These are phyloP conservation scores for Meghimatium bilineatum DNA, from an alignment of 2,888 invertebrate genomes.

Conservation along the genomic window DNA sequence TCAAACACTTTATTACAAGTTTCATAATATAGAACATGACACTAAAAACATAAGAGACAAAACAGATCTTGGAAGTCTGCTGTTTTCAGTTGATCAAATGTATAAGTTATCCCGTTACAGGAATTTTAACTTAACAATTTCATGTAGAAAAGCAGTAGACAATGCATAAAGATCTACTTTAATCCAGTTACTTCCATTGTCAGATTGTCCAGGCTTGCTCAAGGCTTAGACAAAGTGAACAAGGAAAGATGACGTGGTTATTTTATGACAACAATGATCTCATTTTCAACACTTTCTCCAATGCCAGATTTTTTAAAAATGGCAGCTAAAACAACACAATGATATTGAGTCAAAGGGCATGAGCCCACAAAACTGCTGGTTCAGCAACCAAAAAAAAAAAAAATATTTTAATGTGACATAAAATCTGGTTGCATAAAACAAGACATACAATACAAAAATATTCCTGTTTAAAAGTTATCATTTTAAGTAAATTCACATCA, in stretches of 20 bases:
- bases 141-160: slow-evolving; percentile 43
- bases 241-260: background rate
- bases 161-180: background rate
- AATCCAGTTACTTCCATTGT: background rate
- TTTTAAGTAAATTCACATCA: background rate
- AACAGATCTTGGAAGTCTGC: background rate
- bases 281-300: too few relatives aligned
- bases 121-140: slow-evolving; percentile 11
- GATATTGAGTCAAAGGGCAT: too few relatives aligned
- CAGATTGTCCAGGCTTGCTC: slow-evolving; percentile 17
- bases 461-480: background rate
- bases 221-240: slow-evolving; percentile 4
- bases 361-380: too few relatives aligned
- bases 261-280: too few relatives aligned
- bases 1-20: background rate
- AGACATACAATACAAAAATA: background rate
- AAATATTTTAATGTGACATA: background rate
- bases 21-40: background rate
- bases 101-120: background rate
- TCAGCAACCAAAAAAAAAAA: background rate
- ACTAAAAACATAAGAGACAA: background rate
- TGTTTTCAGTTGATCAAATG: slow-evolving; percentile 9
- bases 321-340: too few relatives aligned
- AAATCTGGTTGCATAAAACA: background rate
- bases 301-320: too few relatives aligned